These are phyloP conservation scores for Gulo gulo DNA, from an alignment of 2,113 vertebrate species.

Conservation along the genomic window DNA sequence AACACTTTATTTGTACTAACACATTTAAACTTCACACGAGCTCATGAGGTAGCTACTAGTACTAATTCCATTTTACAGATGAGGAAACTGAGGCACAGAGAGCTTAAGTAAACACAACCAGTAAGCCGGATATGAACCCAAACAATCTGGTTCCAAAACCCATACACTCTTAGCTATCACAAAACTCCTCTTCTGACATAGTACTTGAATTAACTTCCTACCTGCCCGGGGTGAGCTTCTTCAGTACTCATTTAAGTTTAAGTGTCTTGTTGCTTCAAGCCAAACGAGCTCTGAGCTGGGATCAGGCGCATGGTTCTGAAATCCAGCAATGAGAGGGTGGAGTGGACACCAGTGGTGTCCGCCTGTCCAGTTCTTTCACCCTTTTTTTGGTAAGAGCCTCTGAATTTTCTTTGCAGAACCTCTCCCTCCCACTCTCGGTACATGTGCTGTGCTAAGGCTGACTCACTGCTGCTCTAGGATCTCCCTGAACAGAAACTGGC, in stretches of 20 bases:
- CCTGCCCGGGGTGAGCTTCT: neutral
- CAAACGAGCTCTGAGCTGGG: neutral
- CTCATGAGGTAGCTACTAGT: neutral
- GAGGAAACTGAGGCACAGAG: neutral
- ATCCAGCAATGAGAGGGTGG: neutral
- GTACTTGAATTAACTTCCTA: neutral
- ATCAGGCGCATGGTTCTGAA: neutral
- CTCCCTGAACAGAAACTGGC: neutral
- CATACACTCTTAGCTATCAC: neutral
- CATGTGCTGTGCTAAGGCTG: neutral
- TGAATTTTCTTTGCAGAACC: neutral
- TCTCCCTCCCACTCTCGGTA: neutral
- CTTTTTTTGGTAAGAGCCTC: neutral
- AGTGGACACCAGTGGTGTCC: neutral
- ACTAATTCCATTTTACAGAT: neutral
- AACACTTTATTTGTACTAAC: neutral
- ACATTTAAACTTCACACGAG: neutral
- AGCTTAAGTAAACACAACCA: neutral
- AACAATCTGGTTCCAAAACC: neutral
- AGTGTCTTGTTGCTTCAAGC: neutral
- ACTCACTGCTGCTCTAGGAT: neutral
- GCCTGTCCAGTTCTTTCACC: neutral
- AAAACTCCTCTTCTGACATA: neutral
- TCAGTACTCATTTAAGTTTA: neutral
- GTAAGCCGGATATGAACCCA: neutral